Evolutionary conservation across 2,888 invertebrate genomes (phyloP).

Genomic region (Amaurobius ferox): DNA sequence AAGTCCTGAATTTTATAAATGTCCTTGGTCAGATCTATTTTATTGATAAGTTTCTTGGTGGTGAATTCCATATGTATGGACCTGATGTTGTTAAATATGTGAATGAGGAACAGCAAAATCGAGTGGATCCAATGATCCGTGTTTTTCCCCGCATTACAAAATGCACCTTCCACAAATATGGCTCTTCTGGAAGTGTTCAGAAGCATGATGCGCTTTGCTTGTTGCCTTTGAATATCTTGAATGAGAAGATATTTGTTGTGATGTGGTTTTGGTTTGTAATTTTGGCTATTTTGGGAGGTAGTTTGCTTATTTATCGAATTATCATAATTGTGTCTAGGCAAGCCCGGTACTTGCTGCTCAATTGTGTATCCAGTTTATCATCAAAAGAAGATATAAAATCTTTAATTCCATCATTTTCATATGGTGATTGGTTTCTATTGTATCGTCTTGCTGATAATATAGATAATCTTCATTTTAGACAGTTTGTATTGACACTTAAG

Average conservation of each 20-base stretch:
- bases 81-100: constrained; percentile 72
- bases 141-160: constrained; percentile 75
- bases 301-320: constrained; percentile 82
- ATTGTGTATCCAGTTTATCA: constrained; percentile 84
- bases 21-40: constrained; percentile 74
- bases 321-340: constrained; percentile 86
- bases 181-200: constrained; percentile 75
- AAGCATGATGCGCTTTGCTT: constrained; percentile 75
- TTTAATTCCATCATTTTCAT: constrained; percentile 74
- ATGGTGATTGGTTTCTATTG: constrained; percentile 96
- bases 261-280: constrained; percentile 96
- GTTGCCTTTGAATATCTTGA: constrained; percentile 75
- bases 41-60: constrained; percentile 74
- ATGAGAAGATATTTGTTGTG: constrained; percentile 89
- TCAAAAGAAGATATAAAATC: constrained; percentile 77
- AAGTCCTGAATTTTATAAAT: constrained; percentile 74
- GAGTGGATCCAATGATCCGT: constrained; percentile 74
- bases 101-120: constrained; percentile 73
- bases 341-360: constrained; percentile 86
- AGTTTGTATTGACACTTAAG: constrained; percentile 30
- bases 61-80: constrained; percentile 74
- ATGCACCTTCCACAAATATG: constrained; percentile 75
- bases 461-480: constrained; percentile 82
- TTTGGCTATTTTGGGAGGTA: constrained; percentile 81
- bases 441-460: constrained; percentile 82